Percentiles rank a stretch among this genome's conserved stretches.
These are phyloP conservation scores for Oceanites oceanicus DNA, from an alignment of 2,113 vertebrate species.

Conservation along the genomic window DNA sequence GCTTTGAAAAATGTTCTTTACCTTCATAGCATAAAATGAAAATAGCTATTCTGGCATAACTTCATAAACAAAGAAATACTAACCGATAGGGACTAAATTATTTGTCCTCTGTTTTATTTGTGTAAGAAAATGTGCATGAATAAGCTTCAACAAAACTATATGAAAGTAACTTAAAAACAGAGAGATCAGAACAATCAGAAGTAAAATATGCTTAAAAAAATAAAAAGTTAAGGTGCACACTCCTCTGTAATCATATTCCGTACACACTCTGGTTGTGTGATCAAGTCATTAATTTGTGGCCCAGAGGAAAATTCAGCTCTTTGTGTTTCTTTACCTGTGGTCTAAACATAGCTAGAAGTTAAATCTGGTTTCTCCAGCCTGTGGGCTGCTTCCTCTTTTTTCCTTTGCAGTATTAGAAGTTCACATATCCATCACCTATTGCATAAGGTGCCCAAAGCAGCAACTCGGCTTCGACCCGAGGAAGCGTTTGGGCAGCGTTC, in stretches of 20 bases:
- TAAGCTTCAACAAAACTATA: background rate
- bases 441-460: background rate
- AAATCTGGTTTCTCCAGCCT: background rate
- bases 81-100: slow-evolving; percentile 18
- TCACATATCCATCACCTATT: background rate
- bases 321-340: background rate
- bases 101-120: background rate
- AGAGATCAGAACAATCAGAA: background rate
- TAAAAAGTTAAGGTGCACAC: background rate
- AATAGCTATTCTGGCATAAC: slow-evolving; percentile 24
- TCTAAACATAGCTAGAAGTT: background rate
- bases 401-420: background rate
- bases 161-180: background rate
- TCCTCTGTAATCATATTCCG: background rate
- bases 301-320: background rate
- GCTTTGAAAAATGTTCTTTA: slow-evolving; percentile 48
- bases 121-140: background rate
- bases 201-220: background rate
- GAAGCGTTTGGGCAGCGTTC: background rate
- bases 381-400: background rate
- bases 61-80: slow-evolving; percentile 24
- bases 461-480: background rate
- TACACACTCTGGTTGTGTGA: background rate
- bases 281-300: background rate
- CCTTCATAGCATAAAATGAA: slow-evolving; percentile 26